These are phyloP conservation scores for Eriosoma lanigerum DNA, from an alignment of 1,140 invertebrate genomes.

Conservation along the genomic window DNA sequence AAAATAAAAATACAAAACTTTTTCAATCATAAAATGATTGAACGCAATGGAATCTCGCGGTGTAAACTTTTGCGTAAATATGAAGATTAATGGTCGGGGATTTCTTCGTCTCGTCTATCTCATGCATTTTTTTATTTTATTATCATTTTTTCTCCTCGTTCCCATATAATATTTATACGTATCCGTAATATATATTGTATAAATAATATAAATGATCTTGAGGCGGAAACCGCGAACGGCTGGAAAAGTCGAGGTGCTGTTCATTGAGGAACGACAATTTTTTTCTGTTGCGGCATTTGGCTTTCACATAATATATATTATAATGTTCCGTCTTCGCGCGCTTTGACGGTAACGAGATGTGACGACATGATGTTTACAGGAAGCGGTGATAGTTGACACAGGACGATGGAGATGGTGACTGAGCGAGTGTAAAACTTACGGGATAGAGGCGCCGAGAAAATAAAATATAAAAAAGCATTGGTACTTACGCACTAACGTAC, in stretches of 20 bases:
- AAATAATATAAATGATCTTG: slow-evolving; percentile 42
- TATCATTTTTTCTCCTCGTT: not conserved
- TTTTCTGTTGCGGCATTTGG: not conserved
- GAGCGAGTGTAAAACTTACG: not conserved
- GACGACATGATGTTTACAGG: slow-evolving; percentile 3
- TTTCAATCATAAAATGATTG: slow-evolving; percentile 51
- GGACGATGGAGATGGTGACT: not conserved
- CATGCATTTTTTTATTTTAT: slow-evolving; percentile 7
- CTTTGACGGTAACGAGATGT: slow-evolving; percentile 25
- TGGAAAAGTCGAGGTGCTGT: not conserved
- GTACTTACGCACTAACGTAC: slow-evolving; percentile 60
- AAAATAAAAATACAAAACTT: slow-evolving; percentile 47
- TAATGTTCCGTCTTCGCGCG: not conserved
- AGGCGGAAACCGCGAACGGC: not conserved
- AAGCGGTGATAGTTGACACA: not conserved
- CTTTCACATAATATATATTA: too few relatives aligned
- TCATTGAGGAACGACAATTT: slow-evolving; percentile 7
- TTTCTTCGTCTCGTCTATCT: slow-evolving; percentile 3
- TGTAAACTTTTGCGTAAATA: slow-evolving; percentile 49
- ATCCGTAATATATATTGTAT: not conserved
- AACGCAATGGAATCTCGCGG: slow-evolving; percentile 44
- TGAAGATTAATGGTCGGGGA: slow-evolving; percentile 47
- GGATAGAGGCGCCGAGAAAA: not conserved
- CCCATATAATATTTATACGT: not conserved
- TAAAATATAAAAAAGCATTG: slow-evolving; percentile 20